These are phyloP conservation scores for Tiphia femorata DNA, from an alignment of 2,888 invertebrate species.

Conservation along the genomic window DNA sequence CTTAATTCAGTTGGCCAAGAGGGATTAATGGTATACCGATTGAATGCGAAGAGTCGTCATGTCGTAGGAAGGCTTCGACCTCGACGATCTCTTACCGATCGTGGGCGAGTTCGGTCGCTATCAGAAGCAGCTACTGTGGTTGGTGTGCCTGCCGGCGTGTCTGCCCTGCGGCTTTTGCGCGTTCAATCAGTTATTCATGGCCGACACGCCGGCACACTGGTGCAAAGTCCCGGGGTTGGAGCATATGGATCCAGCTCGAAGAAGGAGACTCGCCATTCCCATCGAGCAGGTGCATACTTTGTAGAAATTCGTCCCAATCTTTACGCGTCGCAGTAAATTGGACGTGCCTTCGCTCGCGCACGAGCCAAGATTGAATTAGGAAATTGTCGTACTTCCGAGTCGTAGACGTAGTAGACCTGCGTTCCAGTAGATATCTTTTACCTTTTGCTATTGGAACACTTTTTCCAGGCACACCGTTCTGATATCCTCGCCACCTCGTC, in stretches of 20 bases:
- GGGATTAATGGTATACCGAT: neutral
- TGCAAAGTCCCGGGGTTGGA: slow-evolving; percentile 80
- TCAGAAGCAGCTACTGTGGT: slow-evolving; percentile 86
- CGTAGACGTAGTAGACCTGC: too few relatives aligned
- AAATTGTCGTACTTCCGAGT: too few relatives aligned
- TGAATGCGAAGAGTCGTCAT: neutral
- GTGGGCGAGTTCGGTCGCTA: slow-evolving; percentile 92
- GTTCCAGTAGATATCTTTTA: too few relatives aligned
- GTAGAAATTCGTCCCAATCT: neutral
- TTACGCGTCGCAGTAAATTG: too few relatives aligned
- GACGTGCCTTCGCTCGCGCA: too few relatives aligned
- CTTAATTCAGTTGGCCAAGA: neutral
- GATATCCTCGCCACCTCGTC: too few relatives aligned
- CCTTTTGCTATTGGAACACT: too few relatives aligned
- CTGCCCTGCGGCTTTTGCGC: slow-evolving; percentile 93
- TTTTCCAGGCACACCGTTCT: too few relatives aligned
- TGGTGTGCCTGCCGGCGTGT: slow-evolving; percentile 90
- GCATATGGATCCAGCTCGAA: slow-evolving; percentile 53
- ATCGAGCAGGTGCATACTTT: slow-evolving; percentile 49
- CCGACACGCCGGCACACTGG: slow-evolving; percentile 89
- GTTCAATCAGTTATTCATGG: slow-evolving; percentile 94
- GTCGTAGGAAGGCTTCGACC: slow-evolving; percentile 76
- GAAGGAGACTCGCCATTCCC: slow-evolving; percentile 79
- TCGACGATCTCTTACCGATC: slow-evolving; percentile 87
- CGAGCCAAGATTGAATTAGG: too few relatives aligned